Evolutionary conservation across 2,113 vertebrate species (phyloP), one percentile per base, ranked within the genome.

Genomic region (Gasterosteus nipponicus): DNA sequence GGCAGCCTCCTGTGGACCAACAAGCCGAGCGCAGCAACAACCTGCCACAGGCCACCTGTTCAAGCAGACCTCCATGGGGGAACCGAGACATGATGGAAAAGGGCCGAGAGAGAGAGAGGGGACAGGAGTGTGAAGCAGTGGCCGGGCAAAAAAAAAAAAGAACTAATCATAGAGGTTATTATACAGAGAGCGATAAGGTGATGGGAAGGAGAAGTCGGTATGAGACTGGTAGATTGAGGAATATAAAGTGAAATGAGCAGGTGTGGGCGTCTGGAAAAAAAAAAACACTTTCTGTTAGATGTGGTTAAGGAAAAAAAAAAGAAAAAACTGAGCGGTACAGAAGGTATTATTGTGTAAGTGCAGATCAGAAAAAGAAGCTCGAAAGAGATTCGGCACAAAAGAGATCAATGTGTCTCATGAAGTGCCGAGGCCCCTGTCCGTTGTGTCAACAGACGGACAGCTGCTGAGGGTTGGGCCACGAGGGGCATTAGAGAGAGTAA

Each of bases 401-500:
- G 7, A 59, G 66, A 73, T 75, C 39, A 49, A 19, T 81, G 66
- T 65, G 15, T 79, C 78, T 78, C 76, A 71, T 77, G 64, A 87
- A 75, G 62, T 19, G 63, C 49, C 5, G 57, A 46, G 22, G 69
- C 64, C 83, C 26, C 63, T 7, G 67, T 72, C 81, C 59, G 77
- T 65, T 78, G 66, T 78, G 84, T 87, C 77, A 63, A 88, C 83
- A 84, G 83, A 84, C 82, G 82, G 82, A 81, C 89, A 90, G 91
- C 89, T 92, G 90, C 86, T 79, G 86, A 75, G 81, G 86, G 87
- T 58, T 38, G 87, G 86, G 84, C 87, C 87, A 81, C 75, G 84
- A 90, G 91, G 87, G 84, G 86, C 88, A 90, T 93, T 92, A 92
- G 88, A 90, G 88, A 91, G 89, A 92, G 90, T 92, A 92, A 93